Evolutionary conservation across 2,888 invertebrate genomes (phyloP).

Genomic region (Nezara viridula): DNA sequence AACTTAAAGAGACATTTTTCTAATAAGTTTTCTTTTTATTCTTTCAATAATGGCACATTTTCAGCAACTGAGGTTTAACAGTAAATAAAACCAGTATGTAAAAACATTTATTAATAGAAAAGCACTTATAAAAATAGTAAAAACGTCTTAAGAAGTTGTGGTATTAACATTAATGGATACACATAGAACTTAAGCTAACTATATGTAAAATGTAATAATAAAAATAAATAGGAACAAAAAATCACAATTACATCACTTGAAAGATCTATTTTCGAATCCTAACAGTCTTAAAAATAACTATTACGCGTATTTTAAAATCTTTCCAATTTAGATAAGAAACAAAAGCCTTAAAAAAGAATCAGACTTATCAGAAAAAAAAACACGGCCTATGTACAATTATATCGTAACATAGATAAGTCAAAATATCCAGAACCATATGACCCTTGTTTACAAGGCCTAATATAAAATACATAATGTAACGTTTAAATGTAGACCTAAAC

Average conservation of each 20-base stretch:
- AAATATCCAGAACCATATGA: constrained; percentile 39
- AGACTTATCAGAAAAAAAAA: constrained; percentile 49
- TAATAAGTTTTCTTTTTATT: too few species aligned
- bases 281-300: constrained; percentile 58
- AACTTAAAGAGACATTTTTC: too few species aligned
- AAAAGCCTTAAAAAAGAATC: constrained; percentile 53
- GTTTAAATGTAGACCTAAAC: constrained; percentile 42
- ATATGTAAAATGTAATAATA: constrained; percentile 10
- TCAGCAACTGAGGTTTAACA: neutral
- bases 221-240: constrained; percentile 58
- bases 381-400: constrained; percentile 34
- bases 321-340: constrained; percentile 52
- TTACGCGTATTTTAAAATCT: constrained; percentile 42
- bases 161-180: constrained; percentile 44
- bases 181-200: constrained; percentile 50
- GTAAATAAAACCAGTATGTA: neutral
- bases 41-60: too few species aligned
- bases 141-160: constrained; percentile 49
- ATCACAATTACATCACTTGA: constrained; percentile 53
- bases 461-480: constrained; percentile 48
- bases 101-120: constrained; percentile 54
- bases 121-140: constrained; percentile 57
- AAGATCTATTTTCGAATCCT: constrained; percentile 58
- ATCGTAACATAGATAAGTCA: constrained; percentile 51
- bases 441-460: constrained; percentile 41